Evolutionary conservation across 2,888 invertebrate genomes (phyloP).

Genomic region (Fissipunctia ypsillon): DNA sequence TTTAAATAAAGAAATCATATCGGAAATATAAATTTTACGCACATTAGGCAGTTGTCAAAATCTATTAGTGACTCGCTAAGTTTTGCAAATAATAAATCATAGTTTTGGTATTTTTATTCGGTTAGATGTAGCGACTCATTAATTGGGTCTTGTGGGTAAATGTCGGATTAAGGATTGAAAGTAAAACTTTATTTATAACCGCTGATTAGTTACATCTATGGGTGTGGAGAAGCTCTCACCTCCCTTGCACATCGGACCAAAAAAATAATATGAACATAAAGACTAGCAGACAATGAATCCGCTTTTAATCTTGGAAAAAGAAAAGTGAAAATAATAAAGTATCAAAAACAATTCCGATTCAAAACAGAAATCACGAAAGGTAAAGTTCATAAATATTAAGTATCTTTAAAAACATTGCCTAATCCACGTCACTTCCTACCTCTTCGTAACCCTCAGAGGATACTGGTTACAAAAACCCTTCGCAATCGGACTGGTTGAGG

Average conservation of each 20-base stretch:
- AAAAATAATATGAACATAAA: background rate
- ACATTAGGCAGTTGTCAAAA: slow-evolving; percentile 40
- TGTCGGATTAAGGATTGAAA: slow-evolving; percentile 12
- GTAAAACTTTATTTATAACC: slow-evolving; percentile 8
- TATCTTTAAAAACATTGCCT: slow-evolving; percentile 14
- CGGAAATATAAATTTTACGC: slow-evolving; percentile 20
- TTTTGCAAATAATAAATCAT: slow-evolving; percentile 26
- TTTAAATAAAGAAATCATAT: slow-evolving; percentile 33
- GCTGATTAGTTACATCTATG: background rate
- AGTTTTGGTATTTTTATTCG: slow-evolving; percentile 30
- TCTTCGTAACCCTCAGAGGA: slow-evolving; percentile 72
- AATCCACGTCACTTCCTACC: slow-evolving; percentile 56
- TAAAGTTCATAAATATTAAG: background rate
- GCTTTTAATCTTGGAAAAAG: background rate
- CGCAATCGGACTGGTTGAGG: slow-evolving; percentile 83
- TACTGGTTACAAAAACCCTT: slow-evolving; percentile 84
- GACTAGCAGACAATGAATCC: background rate
- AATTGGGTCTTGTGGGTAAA: too few species aligned
- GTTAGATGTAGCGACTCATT: too few species aligned
- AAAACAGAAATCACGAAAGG: background rate
- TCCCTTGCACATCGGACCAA: background rate
- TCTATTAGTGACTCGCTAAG: slow-evolving; percentile 27
- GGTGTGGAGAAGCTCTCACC: background rate
- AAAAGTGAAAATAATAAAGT: background rate
- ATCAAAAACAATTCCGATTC: background rate